Percentiles rank a stretch among this genome's conserved stretches.
Conservation (phyloP, 2,797 vertebrate genomes). For the Pitangus sulphuratus region DNA sequence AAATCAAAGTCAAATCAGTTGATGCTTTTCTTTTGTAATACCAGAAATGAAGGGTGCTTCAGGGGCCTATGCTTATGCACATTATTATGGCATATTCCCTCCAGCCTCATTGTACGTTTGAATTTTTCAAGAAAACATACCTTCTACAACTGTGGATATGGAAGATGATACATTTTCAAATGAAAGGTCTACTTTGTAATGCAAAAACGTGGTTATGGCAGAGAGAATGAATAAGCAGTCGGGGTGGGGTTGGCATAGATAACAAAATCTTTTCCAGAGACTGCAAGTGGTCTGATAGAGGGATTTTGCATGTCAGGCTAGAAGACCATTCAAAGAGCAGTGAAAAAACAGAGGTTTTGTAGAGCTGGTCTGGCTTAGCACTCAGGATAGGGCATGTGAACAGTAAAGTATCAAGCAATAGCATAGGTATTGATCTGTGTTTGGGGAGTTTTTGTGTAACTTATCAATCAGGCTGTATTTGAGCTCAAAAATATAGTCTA, state of each 20-base stretch:
- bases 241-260: background rate
- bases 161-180: background rate
- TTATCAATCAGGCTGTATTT: background rate
- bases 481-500: background rate
- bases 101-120: background rate
- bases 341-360: background rate
- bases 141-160: background rate
- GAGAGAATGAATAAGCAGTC: background rate
- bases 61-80: background rate
- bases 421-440: accelerated
- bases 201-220: background rate
- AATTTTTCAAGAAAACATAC: conserved; percentile 19
- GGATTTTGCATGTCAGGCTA: background rate
- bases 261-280: background rate
- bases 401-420: background rate
- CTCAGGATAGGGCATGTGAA: background rate
- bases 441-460: background rate
- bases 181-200: background rate
- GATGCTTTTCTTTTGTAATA: background rate
- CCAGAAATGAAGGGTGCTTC: background rate
- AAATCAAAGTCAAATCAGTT: background rate
- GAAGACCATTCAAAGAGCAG: background rate
- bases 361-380: background rate
- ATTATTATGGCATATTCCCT: background rate
- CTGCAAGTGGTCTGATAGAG: accelerated